These are phyloP conservation scores for Zaprionus tsacasi DNA, from an alignment of 1,140 invertebrate genomes.

Conservation along the genomic window DNA sequence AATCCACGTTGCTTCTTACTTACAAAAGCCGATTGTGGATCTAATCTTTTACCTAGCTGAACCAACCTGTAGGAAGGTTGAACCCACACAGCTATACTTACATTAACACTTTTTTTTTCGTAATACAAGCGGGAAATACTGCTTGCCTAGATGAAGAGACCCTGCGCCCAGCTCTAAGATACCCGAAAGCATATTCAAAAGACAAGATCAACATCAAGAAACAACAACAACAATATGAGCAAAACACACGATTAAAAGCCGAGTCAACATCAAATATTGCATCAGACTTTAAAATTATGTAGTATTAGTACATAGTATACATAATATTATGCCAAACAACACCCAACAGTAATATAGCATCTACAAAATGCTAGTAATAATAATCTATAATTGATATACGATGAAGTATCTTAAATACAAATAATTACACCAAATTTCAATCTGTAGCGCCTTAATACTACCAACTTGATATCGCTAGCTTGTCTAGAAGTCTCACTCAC, in stretches of 20 bases:
- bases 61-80: neutral
- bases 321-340: conserved; percentile 1
- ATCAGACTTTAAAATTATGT: conserved; percentile 1
- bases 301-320: neutral
- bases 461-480: neutral
- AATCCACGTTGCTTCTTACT: neutral
- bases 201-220: neutral
- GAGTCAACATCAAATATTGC: neutral
- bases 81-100: neutral
- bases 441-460: conserved; percentile 6
- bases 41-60: neutral
- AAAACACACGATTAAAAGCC: neutral
- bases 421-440: neutral
- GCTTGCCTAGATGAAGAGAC: neutral
- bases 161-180: conserved; percentile 4
- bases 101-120: neutral
- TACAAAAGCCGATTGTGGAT: neutral
- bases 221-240: neutral
- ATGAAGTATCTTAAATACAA: neutral
- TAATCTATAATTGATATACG: neutral
- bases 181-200: neutral
- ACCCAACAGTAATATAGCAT: conserved; percentile 1
- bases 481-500: neutral
- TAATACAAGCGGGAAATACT: neutral
- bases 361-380: neutral